Conservation (phyloP, 2,797 vertebrate species). For the Bucorvus abyssinicus region DNA sequence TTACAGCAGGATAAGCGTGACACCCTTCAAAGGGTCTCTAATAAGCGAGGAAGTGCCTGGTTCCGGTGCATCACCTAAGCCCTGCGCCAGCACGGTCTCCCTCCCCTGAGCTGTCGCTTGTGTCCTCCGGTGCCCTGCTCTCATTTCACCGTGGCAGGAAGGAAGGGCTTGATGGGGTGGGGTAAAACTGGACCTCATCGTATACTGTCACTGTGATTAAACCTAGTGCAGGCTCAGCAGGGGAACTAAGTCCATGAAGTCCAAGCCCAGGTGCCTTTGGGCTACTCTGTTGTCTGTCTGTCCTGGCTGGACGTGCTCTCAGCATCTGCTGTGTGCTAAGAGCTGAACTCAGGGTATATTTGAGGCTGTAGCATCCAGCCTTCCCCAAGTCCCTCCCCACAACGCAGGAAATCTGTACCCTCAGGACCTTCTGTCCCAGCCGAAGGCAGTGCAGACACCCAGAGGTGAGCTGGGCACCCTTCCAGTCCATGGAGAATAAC, state of each 20-base stretch:
- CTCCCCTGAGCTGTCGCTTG: not conserved
- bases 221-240: too few species aligned
- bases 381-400: too few species aligned
- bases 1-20: not conserved
- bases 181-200: fast-evolving
- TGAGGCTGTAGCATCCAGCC: not conserved
- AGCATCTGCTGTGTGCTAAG: not conserved
- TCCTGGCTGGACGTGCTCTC: not conserved
- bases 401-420: not conserved
- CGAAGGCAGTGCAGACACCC: not conserved
- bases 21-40: not conserved
- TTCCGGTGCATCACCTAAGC: not conserved
- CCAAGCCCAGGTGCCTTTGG: not conserved
- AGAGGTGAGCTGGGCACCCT: not conserved
- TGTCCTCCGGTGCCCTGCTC: not conserved
- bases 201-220: not conserved
- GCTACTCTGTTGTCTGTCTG: fast-evolving
- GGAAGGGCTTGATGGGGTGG: not conserved
- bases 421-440: not conserved
- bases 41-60: not conserved
- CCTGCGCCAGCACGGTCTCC: not conserved
- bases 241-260: not conserved
- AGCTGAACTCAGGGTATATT: not conserved
- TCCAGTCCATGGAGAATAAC: not conserved
- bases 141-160: not conserved